These are phyloP conservation scores for Cacatua alba DNA, from an alignment of 2,113 vertebrate genomes.

Conservation along the genomic window DNA sequence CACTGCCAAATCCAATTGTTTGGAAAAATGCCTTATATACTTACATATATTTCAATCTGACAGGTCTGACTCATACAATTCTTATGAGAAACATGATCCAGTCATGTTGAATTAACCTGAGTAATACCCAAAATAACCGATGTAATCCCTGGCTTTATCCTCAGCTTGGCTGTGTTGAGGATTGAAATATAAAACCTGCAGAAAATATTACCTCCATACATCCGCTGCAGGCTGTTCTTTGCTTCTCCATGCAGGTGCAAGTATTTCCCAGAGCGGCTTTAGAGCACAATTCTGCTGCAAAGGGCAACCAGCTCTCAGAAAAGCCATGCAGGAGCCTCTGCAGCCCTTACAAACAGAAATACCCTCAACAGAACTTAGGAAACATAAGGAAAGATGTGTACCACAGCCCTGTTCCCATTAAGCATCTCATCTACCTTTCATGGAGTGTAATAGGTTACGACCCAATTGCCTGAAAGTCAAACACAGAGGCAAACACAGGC, in stretches of 20 bases:
- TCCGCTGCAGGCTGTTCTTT: not conserved
- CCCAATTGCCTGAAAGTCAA: not conserved
- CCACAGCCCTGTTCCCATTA: not conserved
- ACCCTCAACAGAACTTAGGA: not conserved
- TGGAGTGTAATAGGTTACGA: fast-evolving
- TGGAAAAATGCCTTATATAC: not conserved
- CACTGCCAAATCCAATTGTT: not conserved
- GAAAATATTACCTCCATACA: not conserved
- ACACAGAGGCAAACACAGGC: not conserved
- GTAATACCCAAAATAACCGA: not conserved
- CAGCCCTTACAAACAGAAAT: not conserved
- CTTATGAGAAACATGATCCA: not conserved
- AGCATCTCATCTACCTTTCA: not conserved
- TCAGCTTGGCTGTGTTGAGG: not conserved
- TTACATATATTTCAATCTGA: not conserved
- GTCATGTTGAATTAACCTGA: not conserved
- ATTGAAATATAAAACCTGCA: not conserved
- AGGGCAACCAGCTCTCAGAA: not conserved
- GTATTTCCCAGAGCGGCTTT: not conserved
- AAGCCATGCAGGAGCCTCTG: not conserved
- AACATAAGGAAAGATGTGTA: not conserved
- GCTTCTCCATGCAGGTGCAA: not conserved
- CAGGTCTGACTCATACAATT: not conserved
- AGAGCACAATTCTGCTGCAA: not conserved
- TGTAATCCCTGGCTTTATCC: not conserved